These are phyloP conservation scores for Apostichopus californicus DNA, from an alignment of 35 echinoderm and acorn worm genomes.

Conservation along the genomic window DNA sequence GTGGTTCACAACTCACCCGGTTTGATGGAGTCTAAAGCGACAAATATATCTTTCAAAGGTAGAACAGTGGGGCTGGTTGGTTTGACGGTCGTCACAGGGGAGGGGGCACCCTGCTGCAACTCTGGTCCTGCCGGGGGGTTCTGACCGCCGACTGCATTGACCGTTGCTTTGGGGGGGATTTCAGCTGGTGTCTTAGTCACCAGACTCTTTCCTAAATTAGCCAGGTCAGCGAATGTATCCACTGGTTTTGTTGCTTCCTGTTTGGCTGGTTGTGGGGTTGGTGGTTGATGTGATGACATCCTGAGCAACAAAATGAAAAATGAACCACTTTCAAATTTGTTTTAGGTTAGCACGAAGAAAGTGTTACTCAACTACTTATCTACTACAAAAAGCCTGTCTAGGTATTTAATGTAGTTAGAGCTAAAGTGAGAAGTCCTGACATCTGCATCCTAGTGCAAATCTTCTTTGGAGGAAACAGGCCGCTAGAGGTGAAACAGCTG, in stretches of 20 bases:
- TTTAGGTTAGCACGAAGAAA: no score
- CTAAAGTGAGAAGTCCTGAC: no score
- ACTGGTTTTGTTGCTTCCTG: slow-evolving; percentile 34
- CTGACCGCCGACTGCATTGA: slow-evolving; percentile 3
- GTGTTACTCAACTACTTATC: no score
- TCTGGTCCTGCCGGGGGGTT: neutral
- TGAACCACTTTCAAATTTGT: no score
- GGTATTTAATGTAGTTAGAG: no score
- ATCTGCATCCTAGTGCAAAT: no score
- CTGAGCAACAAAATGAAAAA: neutral
- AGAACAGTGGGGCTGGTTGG: slow-evolving; percentile 66
- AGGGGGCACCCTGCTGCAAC: neutral
- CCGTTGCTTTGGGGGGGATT: slow-evolving; percentile 5
- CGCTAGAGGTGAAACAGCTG: no score
- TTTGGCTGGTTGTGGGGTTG: neutral
- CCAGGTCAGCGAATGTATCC: slow-evolving; percentile 73
- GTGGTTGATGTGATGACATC: neutral
- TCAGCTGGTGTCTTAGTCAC: slow-evolving; percentile 60
- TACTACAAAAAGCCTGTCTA: no score
- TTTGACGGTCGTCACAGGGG: neutral
- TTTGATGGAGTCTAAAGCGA: slow-evolving; percentile 79
- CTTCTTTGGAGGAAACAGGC: no score
- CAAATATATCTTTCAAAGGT: slow-evolving; percentile 89
- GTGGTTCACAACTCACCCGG: slow-evolving; percentile 70
- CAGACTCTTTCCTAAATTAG: slow-evolving; percentile 72